Evolutionary conservation across 2,113 vertebrate species (phyloP).

Genomic region (Rhodinocichla rosea): DNA sequence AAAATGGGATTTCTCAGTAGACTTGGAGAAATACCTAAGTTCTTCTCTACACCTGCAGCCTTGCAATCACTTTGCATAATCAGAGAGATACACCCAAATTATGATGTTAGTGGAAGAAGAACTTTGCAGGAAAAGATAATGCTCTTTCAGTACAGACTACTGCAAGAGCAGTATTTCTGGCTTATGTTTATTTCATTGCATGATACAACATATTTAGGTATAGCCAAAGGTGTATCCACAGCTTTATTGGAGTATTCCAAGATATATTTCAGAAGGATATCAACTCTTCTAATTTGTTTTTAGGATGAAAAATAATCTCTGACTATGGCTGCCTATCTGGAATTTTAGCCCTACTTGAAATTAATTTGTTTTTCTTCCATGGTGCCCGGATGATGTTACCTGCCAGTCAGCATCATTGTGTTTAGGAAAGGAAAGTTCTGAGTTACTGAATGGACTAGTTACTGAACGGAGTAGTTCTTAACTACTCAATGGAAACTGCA

Average conservation of each 20-base stretch:
- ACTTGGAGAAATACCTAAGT: neutral
- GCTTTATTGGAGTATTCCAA: neutral
- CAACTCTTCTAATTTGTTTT: neutral
- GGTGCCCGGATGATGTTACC: neutral
- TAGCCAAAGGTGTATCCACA: neutral
- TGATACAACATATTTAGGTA: neutral
- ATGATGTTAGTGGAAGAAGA: neutral
- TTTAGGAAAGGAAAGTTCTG: neutral
- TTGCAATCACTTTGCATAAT: neutral
- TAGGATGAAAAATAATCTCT: neutral
- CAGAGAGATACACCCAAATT: neutral
- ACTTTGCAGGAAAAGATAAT: neutral
- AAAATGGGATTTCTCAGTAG: neutral
- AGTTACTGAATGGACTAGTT: too few species aligned
- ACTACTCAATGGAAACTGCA: neutral
- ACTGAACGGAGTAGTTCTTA: neutral
- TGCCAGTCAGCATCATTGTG: neutral
- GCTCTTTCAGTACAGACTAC: neutral
- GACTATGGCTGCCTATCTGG: neutral
- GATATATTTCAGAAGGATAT: neutral
- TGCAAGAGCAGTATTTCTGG: neutral
- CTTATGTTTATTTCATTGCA: neutral
- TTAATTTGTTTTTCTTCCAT: neutral
- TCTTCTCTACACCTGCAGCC: neutral
- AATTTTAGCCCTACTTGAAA: neutral